Percentiles rank a stretch among this genome's conserved stretches.
Conservation (phyloP, 2,797 vertebrate genomes). For the Hybognathus amarus region DNA sequence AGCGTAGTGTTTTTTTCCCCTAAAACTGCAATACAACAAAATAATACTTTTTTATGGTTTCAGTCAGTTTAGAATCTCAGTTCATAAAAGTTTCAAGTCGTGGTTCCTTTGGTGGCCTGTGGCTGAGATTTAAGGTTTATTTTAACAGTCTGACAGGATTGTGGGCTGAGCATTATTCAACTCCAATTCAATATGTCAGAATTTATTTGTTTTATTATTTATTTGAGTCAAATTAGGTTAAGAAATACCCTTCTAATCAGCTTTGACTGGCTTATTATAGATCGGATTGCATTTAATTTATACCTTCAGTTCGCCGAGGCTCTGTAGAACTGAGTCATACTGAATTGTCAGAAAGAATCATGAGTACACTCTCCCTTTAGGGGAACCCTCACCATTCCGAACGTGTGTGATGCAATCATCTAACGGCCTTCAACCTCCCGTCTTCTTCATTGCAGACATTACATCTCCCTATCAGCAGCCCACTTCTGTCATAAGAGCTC, state of each 20-base stretch:
- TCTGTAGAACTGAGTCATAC: constrained; percentile 23
- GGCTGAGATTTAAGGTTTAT: not conserved
- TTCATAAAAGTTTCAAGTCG: not conserved
- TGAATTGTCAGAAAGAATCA: constrained; percentile 34
- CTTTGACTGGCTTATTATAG: constrained; percentile 24
- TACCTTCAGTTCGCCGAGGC: constrained; percentile 11
- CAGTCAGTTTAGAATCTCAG: not conserved
- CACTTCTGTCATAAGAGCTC: constrained; percentile 19
- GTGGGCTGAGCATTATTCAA: constrained; percentile 9
- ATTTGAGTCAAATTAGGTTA: not conserved
- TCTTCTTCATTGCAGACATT: constrained; percentile 30
- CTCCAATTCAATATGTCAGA: constrained; percentile 9
- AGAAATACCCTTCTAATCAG: constrained; percentile 11
- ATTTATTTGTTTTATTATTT: constrained; percentile 12
- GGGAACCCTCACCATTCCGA: constrained; percentile 1
- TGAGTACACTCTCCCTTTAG: not conserved
- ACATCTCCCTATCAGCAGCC: constrained; percentile 15
- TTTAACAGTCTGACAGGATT: not conserved
- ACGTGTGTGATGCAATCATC: constrained; percentile 13
- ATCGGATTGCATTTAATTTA: constrained; percentile 32
- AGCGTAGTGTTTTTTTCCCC: not conserved
- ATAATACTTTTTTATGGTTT: not conserved
- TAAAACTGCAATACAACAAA: not conserved
- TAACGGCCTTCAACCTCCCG: constrained; percentile 13
- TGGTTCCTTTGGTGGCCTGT: not conserved